phyloP scores from a whole-genome alignment of 1,140 invertebrate genomes.

The Tetragnatha versicolor region DNA sequence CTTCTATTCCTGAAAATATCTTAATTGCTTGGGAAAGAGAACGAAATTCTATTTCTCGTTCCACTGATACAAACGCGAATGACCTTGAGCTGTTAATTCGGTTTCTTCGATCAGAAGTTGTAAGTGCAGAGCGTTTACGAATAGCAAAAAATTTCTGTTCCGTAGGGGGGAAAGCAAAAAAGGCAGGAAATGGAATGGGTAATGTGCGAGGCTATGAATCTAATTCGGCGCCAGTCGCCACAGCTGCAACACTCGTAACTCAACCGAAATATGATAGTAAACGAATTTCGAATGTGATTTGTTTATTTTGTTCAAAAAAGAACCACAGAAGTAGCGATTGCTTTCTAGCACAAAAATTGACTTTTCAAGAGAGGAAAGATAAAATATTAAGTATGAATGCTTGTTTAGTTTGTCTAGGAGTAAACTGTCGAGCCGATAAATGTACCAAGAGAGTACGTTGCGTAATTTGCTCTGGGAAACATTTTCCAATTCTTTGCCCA shows the following conservation, averaged over 20 bases:
- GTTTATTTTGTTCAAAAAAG: not conserved
- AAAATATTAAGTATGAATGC: not conserved
- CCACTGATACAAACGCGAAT: not conserved
- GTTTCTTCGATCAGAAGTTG: not conserved
- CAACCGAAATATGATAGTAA: not conserved
- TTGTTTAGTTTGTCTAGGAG: not conserved
- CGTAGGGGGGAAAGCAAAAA: not conserved
- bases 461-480: not conserved
- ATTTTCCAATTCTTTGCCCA: not conserved
- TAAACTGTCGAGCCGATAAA: not conserved
- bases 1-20: not conserved
- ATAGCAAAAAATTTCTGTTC: not conserved
- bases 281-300: not conserved
- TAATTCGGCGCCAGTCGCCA: not conserved
- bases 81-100: not conserved
- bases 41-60: not conserved
- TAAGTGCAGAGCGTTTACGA: not conserved
- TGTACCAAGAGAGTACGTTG: not conserved
- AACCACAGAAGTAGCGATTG: not conserved
- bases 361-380: not conserved
- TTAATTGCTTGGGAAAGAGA: not conserved
- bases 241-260: not conserved
- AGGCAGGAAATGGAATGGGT: not conserved
- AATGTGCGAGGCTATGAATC: not conserved
- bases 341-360: not conserved